A percentile compares a stretch with the other conserved stretches of the same genome.
phyloP scores from a whole-genome alignment of 2,113 vertebrate genomes.

The Uria aalge region DNA sequence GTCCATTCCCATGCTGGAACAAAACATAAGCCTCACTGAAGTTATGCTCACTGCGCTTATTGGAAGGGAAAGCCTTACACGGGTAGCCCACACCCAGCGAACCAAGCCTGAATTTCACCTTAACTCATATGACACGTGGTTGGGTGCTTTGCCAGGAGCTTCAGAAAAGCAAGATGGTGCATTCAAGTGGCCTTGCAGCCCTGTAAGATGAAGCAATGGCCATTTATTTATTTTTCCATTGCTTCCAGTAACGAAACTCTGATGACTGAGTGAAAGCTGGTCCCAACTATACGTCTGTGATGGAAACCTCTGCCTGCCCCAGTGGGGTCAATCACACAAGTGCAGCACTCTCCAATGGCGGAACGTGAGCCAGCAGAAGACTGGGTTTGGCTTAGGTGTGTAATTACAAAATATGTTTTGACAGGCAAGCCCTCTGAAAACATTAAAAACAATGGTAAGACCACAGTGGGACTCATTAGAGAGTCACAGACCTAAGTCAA shows the following conservation, averaged over 20 bases:
- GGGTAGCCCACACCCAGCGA: fast-evolving
- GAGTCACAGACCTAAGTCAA: background rate
- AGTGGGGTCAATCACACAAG: background rate
- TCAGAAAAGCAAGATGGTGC: background rate
- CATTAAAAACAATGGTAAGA: background rate
- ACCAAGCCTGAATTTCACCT: background rate
- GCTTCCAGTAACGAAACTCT: background rate
- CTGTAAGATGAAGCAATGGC: background rate
- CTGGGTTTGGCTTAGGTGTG: background rate
- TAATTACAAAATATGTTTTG: background rate
- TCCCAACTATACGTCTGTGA: background rate
- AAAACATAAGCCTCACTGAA: background rate
- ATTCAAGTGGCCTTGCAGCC: background rate
- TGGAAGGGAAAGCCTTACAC: background rate
- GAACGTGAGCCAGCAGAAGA: background rate
- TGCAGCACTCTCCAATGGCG: fast-evolving
- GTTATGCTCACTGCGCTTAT: background rate
- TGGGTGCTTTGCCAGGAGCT: background rate
- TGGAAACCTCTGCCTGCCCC: background rate
- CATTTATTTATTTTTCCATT: background rate
- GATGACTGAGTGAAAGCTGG: background rate
- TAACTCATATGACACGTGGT: fast-evolving
- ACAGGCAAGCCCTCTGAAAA: background rate
- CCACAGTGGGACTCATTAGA: background rate
- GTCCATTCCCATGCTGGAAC: background rate